Percentiles rank a stretch among this genome's conserved stretches.
phyloP scores from a whole-genome alignment of 2,888 invertebrate genomes.

The Candidula unifasciata region DNA sequence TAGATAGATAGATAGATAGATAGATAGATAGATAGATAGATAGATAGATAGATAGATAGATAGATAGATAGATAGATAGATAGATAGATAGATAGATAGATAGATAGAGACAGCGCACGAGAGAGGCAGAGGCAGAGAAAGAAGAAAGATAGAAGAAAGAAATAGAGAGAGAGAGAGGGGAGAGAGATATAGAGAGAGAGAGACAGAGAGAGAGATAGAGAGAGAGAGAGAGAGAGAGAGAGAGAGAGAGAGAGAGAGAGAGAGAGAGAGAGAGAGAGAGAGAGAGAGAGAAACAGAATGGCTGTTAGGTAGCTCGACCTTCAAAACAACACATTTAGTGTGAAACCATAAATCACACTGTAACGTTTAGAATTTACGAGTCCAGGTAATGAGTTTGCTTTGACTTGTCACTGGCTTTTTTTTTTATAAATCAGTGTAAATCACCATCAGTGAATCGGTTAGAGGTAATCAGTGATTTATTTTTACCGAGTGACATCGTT shows the following conservation, averaged over 20 bases:
- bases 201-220: neutral
- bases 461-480: too few species aligned
- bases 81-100: conserved; percentile 5
- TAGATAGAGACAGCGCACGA: neutral
- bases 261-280: conserved; percentile 9
- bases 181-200: neutral
- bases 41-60: neutral
- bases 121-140: neutral
- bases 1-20: neutral
- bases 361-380: too few species aligned
- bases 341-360: too few species aligned
- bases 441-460: too few species aligned
- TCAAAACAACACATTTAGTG: neutral
- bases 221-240: neutral
- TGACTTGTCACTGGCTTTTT: too few species aligned
- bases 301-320: neutral
- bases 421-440: too few species aligned
- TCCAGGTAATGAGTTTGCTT: too few species aligned
- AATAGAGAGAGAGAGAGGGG: too few species aligned
- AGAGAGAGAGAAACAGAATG: neutral
- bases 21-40: neutral
- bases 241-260: conserved; percentile 18
- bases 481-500: too few species aligned
- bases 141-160: neutral
- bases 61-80: neutral